Percentiles rank a stretch among this genome's conserved stretches.
Conservation (phyloP, 2,888 invertebrate genomes). For the Seira ritae region DNA sequence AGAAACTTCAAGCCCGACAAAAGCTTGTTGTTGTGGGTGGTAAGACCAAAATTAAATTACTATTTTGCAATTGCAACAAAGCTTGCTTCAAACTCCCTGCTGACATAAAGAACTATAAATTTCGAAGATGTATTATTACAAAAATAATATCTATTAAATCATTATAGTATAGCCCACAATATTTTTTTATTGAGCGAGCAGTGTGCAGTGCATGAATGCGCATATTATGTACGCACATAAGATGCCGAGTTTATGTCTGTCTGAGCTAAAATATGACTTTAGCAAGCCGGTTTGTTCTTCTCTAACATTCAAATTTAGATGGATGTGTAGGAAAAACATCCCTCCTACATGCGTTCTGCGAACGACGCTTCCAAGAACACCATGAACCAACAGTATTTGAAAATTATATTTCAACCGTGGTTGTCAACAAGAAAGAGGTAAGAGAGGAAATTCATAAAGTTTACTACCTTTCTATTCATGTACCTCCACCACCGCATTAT, state of each 20-base stretch:
- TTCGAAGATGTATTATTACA: background rate
- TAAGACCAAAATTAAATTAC: slow-evolving; percentile 25
- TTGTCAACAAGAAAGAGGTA: slow-evolving; percentile 64
- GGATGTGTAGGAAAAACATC: slow-evolving; percentile 82
- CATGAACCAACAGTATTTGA: slow-evolving; percentile 70
- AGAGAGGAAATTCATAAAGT: background rate
- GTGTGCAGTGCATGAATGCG: background rate
- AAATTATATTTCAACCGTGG: slow-evolving; percentile 62
- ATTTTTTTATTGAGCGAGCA: background rate
- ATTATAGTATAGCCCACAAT: background rate
- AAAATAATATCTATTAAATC: background rate
- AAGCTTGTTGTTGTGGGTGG: slow-evolving; percentile 64
- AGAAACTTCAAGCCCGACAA: slow-evolving; percentile 53
- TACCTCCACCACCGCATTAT: background rate
- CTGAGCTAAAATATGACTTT: background rate
- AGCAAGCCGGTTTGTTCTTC: background rate
- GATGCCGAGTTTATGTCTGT: background rate
- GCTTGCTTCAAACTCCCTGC: background rate
- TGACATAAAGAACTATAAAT: background rate
- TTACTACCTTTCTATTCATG: background rate
- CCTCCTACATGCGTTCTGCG: slow-evolving; percentile 75
- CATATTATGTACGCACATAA: background rate
- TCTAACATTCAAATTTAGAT: slow-evolving; percentile 75
- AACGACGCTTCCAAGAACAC: slow-evolving; percentile 63
- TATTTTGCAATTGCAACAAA: background rate